Percentiles rank a stretch among this genome's conserved stretches.
These are phyloP conservation scores for Masnerella sp. DNA, from an alignment of 2,888 invertebrate species.

Conservation along the genomic window DNA sequence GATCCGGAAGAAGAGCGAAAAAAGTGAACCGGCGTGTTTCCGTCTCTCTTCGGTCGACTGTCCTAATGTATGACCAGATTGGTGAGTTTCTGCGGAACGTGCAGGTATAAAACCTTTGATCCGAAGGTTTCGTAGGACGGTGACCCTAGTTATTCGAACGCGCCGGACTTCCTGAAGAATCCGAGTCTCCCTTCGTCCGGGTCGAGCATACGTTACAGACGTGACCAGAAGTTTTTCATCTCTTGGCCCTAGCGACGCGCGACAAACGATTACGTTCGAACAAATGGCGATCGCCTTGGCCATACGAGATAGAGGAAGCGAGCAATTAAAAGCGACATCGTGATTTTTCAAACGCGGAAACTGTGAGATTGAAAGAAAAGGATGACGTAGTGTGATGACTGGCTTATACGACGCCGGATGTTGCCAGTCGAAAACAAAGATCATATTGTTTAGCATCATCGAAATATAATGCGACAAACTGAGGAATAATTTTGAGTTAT, in stretches of 20 bases:
- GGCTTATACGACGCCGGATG: slow-evolving; percentile 26
- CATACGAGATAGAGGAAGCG: slow-evolving; percentile 25
- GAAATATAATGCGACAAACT: slow-evolving; percentile 8
- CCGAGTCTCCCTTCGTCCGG: slow-evolving; percentile 42
- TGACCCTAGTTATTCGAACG: slow-evolving; percentile 58
- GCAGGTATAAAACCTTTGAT: slow-evolving; percentile 72
- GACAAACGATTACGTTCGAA: slow-evolving; percentile 45
- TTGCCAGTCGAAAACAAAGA: slow-evolving; percentile 24
- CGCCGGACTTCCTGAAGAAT: slow-evolving; percentile 58
- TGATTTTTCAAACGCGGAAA: slow-evolving; percentile 38
- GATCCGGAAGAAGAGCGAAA: slow-evolving; percentile 8
- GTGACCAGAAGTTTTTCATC: slow-evolving; percentile 42
- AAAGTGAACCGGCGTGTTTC: slow-evolving; percentile 24
- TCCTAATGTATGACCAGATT: slow-evolving; percentile 51
- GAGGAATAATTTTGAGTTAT: slow-evolving; percentile 28
- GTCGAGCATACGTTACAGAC: slow-evolving; percentile 45
- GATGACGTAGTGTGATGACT: slow-evolving; percentile 37
- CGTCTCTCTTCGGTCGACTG: slow-evolving; percentile 22
- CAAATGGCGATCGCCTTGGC: slow-evolving; percentile 19
- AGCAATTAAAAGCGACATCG: slow-evolving; percentile 30
- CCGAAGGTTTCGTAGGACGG: slow-evolving; percentile 57
- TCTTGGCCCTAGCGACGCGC: slow-evolving; percentile 43
- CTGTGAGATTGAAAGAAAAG: slow-evolving; percentile 20
- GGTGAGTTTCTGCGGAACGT: slow-evolving; percentile 64
- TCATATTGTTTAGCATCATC: slow-evolving; percentile 24